Evolutionary conservation across 2,888 invertebrate species (phyloP).

Genomic region (Campoplex nolae): DNA sequence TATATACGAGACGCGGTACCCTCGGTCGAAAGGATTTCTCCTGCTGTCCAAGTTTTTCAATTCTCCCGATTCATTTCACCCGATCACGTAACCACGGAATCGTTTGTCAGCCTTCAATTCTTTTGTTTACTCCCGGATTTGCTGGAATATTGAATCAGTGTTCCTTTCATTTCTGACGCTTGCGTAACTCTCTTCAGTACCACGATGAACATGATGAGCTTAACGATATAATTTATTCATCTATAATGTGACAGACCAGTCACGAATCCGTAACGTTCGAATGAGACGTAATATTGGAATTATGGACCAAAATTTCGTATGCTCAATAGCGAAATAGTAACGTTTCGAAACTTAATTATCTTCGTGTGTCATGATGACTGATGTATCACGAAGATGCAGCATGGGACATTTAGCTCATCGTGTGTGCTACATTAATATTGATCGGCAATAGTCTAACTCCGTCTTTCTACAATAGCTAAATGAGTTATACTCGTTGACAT

Average conservation of each 20-base stretch:
- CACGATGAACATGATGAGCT: background rate
- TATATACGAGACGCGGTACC: background rate
- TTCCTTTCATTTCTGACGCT: background rate
- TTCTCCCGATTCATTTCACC: constrained; percentile 46
- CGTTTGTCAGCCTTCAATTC: background rate
- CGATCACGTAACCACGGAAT: constrained; percentile 22
- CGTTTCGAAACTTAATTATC: constrained; percentile 60
- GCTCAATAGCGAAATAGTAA: background rate
- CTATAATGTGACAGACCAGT: background rate
- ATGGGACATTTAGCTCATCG: constrained; percentile 49
- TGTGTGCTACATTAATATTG: constrained; percentile 37
- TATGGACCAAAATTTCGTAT: background rate
- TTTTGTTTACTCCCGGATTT: constrained; percentile 24
- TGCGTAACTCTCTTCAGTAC: background rate
- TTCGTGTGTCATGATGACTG: constrained; percentile 33
- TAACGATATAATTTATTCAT: background rate
- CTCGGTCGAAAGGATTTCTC: constrained; percentile 10
- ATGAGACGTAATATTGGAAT: background rate
- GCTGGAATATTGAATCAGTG: constrained; percentile 28
- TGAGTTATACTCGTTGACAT: constrained; percentile 74
- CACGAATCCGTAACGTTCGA: background rate
- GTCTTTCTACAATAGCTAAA: constrained; percentile 68
- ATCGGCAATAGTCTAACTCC: constrained; percentile 16
- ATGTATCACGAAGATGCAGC: constrained; percentile 36
- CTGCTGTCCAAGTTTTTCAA: constrained; percentile 53